Conservation (phyloP, 2,888 invertebrate genomes). For the Esperia sulphurella region DNA sequence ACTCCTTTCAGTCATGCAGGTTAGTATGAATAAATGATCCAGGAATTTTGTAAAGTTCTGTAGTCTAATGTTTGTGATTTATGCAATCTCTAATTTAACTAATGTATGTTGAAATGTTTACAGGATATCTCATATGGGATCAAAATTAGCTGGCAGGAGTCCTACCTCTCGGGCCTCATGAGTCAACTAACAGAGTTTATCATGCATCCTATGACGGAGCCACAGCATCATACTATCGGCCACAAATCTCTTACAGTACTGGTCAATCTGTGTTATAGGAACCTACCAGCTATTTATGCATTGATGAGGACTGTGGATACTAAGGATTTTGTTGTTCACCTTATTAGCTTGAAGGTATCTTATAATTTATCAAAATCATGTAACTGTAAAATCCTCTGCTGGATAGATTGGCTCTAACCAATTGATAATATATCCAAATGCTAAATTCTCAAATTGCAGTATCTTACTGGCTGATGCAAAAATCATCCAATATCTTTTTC, state of each 20-base stretch:
- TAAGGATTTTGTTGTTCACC: slow-evolving; percentile 81
- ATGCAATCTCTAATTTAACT: too few species aligned
- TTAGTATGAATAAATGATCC: slow-evolving; percentile 24
- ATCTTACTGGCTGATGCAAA: too few species aligned
- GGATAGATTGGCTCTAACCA: too few species aligned
- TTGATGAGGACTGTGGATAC: slow-evolving; percentile 85
- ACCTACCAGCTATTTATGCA: slow-evolving; percentile 85
- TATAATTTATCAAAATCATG: neutral
- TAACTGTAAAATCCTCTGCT: too few species aligned
- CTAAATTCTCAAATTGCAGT: too few species aligned
- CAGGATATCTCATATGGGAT: slow-evolving; percentile 89
- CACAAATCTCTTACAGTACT: slow-evolving; percentile 82
- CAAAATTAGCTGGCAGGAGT: slow-evolving; percentile 89
- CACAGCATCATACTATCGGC: slow-evolving; percentile 59
- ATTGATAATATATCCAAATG: too few species aligned
- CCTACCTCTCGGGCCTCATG: slow-evolving; percentile 84
- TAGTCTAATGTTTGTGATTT: too few species aligned
- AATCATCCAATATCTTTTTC: too few species aligned
- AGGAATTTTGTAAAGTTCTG: too few species aligned
- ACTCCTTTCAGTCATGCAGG: slow-evolving; percentile 82
- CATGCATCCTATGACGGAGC: slow-evolving; percentile 63
- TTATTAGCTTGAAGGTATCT: slow-evolving; percentile 80
- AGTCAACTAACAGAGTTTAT: slow-evolving; percentile 84
- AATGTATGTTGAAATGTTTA: too few species aligned
- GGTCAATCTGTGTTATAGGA: slow-evolving; percentile 89